These are phyloP conservation scores for Drosophila quinaria DNA, from an alignment of 2,888 invertebrate species.

Conservation along the genomic window DNA sequence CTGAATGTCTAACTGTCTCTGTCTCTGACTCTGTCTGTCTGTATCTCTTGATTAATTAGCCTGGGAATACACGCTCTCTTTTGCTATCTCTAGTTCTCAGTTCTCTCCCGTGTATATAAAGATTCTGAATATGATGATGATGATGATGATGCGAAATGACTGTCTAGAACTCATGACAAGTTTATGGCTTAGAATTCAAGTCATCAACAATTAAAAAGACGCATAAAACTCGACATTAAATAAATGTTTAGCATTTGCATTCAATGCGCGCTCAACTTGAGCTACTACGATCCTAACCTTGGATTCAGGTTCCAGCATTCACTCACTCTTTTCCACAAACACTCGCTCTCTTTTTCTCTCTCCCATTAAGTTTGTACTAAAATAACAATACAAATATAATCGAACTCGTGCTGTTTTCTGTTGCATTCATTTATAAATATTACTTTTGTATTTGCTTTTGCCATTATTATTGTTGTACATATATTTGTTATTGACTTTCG, in stretches of 20 bases:
- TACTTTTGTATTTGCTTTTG: conserved; percentile 42
- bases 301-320: conserved; percentile 20
- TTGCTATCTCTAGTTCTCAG: conserved; percentile 10
- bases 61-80: conserved; percentile 61
- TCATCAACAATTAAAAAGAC: conserved; percentile 47
- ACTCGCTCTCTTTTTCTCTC: conserved; percentile 11
- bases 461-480: conserved; percentile 11
- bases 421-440: conserved; percentile 47
- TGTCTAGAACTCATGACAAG: conserved; percentile 38
- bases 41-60: conserved; percentile 71
- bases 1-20: conserved; percentile 35
- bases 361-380: conserved; percentile 8
- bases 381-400: conserved; percentile 2
- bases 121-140: conserved; percentile 16
- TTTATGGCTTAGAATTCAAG: conserved; percentile 10
- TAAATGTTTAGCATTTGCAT: conserved; percentile 59
- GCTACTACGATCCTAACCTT: conserved; percentile 36
- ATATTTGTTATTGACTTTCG: conserved; percentile 22
- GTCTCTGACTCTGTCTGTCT: conserved; percentile 16
- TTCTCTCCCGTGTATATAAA: conserved; percentile 12
- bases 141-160: conserved; percentile 42
- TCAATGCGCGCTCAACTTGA: conserved; percentile 31
- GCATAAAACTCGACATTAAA: conserved; percentile 46
- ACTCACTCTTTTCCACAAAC: conserved; percentile 13
- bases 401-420: conserved; percentile 13